Base-by-base conservation (phyloP, 2,113 vertebrate genomes). In the Scophthalmus maximus region DNA sequence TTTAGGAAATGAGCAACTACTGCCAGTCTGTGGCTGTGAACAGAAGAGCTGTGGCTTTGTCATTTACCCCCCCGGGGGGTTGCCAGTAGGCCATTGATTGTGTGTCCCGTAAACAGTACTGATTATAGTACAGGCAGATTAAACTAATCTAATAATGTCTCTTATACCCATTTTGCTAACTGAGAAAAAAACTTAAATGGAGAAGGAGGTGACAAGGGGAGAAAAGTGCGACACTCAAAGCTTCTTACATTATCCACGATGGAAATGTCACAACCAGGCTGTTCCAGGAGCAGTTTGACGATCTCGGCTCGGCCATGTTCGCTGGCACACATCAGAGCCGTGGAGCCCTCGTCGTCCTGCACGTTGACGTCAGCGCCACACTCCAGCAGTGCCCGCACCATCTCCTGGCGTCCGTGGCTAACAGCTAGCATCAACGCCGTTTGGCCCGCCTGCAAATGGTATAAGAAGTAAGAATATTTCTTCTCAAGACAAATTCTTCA, bases 261-360 rank as follows among this genome's bases (percentile, higher is more conserved):
- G 74, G 95, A 93, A 15, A 96, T 76, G 79, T 98, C 88, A 0
- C 97, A 99, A 29, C 91, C 88, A 0, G 95, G 93, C 88, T 96
- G 96, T 32, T 95, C 94, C 82, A 98, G 90, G 61, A 99, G 93
- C 82, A 97, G 77, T 55, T 85, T 94, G 49, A 98, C 97, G 0
- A 96, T 98, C 84, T 97, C 95, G 0, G 92, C 50, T 0, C 94
- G 95, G 14, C 97, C 96, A 0, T 98, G 97, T 73, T 99, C 97
- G 0, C 96, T 96, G 77, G 97, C 97, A 0, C 97, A 99, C 97
- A 99, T 99, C 12, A 99, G 93, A 0, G 97, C 97, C 0, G 97
- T 99, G 0, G 97, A 97, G n/a, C 97, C 97, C 20, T 98, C 97
- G 0, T 95, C 96, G 0, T 98, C 97, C 81, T 97, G 97, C 6